Evolutionary conservation across 2,888 invertebrate species (phyloP).

Genomic region (Lypha dubia): DNA sequence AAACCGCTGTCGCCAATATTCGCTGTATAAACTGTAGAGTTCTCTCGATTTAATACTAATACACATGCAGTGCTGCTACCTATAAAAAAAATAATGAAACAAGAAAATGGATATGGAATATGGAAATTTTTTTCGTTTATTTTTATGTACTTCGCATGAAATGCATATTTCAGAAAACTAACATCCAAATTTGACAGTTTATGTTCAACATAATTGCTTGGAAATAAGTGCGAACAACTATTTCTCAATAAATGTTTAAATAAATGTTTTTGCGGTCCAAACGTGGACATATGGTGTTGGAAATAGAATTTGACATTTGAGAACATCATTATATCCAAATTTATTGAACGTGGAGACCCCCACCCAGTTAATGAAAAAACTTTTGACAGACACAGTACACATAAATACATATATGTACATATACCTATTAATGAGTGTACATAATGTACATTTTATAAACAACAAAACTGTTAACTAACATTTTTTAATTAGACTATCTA

Average conservation of each 20-base stretch:
- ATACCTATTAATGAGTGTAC: background rate
- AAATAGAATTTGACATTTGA: too few species aligned
- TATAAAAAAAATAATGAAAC: slow-evolving; percentile 77
- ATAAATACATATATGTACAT: background rate
- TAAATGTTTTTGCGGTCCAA: too few species aligned
- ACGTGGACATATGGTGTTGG: too few species aligned
- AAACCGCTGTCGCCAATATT: slow-evolving; percentile 99
- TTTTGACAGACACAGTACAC: background rate
- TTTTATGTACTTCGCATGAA: background rate
- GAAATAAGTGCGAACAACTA: too few species aligned
- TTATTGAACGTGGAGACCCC: too few species aligned
- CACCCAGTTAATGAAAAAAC: too few species aligned
- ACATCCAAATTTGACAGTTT: too few species aligned
- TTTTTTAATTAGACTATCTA: background rate
- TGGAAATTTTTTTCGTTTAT: background rate
- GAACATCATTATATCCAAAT: too few species aligned
- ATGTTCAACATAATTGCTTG: too few species aligned
- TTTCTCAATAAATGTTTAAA: too few species aligned
- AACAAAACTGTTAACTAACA: background rate
- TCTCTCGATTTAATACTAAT: slow-evolving; percentile 95
- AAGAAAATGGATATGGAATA: background rate
- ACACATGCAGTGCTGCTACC: slow-evolving; percentile 99
- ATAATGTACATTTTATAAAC: background rate
- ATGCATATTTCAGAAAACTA: too few species aligned
- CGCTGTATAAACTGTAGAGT: slow-evolving; percentile 95